phyloP scores from a whole-genome alignment of 2,888 invertebrate genomes.

The Biston stratarius region DNA sequence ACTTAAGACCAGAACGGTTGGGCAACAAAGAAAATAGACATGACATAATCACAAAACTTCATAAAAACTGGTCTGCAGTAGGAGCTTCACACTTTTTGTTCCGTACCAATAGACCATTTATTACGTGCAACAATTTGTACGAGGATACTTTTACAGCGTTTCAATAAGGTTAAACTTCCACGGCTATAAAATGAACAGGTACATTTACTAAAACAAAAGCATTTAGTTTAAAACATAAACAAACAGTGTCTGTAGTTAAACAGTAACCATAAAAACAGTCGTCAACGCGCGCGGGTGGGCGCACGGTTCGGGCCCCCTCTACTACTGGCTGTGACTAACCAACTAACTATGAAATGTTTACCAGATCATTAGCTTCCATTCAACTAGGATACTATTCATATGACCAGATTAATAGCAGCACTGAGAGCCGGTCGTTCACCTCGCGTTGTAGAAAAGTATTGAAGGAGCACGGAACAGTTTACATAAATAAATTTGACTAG shows the following conservation, averaged over 20 bases:
- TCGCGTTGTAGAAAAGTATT: slow-evolving; percentile 45
- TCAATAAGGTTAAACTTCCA: slow-evolving; percentile 23
- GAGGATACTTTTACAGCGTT: slow-evolving; percentile 32
- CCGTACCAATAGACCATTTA: slow-evolving; percentile 45
- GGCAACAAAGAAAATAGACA: slow-evolving; percentile 39
- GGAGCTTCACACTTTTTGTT: slow-evolving; percentile 46
- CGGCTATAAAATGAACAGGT: slow-evolving; percentile 32
- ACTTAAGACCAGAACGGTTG: slow-evolving; percentile 20
- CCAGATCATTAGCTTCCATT: slow-evolving; percentile 47
- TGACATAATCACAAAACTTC: slow-evolving; percentile 39
- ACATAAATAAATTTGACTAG: slow-evolving; percentile 20
- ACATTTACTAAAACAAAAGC: slow-evolving; percentile 45
- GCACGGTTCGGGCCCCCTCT: slow-evolving; percentile 45
- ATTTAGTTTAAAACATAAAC: slow-evolving; percentile 48
- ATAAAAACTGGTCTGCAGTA: slow-evolving; percentile 54
- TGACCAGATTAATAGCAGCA: slow-evolving; percentile 59
- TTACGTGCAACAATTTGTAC: slow-evolving; percentile 38
- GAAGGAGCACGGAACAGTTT: slow-evolving; percentile 24
- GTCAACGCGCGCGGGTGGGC: slow-evolving; percentile 64
- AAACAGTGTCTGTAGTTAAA: slow-evolving; percentile 49
- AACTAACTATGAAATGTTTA: slow-evolving; percentile 52
- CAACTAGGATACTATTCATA: slow-evolving; percentile 51
- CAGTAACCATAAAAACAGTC: slow-evolving; percentile 62
- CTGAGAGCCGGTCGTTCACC: slow-evolving; percentile 67
- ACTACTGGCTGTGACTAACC: slow-evolving; percentile 44